Evolutionary conservation across 2,888 invertebrate genomes (phyloP), one percentile per base, ranked within the genome.

Genomic region (Mesorhabditis sp.): DNA sequence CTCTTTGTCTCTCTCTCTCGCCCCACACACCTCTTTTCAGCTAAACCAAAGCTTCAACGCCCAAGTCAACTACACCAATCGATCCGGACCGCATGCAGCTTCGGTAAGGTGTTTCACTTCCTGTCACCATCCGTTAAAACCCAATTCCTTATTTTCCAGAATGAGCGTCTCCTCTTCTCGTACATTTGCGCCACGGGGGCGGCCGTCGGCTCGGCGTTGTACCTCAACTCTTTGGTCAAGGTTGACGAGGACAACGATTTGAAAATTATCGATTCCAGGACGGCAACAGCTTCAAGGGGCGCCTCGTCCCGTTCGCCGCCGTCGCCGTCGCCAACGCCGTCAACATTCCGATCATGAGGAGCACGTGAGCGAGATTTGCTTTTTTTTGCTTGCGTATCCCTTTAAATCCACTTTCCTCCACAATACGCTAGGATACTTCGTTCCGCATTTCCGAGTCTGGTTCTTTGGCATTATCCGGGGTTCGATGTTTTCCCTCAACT

Each of bases 61-160:
- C 2, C 86, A 95, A n/a, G 97, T 98, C 67, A 98, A 98, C 89
- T 97, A 95, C 87, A 95, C 96, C 45, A 98, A 98, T 87, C 90
- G 97, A 67, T 88, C 88, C 80, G 76, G 76, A 65, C 58, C 64
- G 3, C 72, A 72, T 65, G 58, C 58, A n/a, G 58, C 58, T 13
- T 50, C 58, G 58, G 58, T 50, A n/a, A n/a, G 58, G 2, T 13
- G 1, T 50, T 50, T 13, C 7, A 2, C 10, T 50, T 50, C 7
- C 7, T 50, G n/a, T 2, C 58, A 50, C 58, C 2, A 2, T 50
- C 7, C n/a, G 1, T 50, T 50, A 50, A 50, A 50, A 13, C 6
- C 13, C 50, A 50, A 50, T 50, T 50, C 7, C 13, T 13, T 50
- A 6, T 10, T 13, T 50, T 50, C n/a, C 2, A 50, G 58, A 50